Evolutionary conservation across 2,113 vertebrate genomes (phyloP).

Genomic region (Callopanchax toddi): DNA sequence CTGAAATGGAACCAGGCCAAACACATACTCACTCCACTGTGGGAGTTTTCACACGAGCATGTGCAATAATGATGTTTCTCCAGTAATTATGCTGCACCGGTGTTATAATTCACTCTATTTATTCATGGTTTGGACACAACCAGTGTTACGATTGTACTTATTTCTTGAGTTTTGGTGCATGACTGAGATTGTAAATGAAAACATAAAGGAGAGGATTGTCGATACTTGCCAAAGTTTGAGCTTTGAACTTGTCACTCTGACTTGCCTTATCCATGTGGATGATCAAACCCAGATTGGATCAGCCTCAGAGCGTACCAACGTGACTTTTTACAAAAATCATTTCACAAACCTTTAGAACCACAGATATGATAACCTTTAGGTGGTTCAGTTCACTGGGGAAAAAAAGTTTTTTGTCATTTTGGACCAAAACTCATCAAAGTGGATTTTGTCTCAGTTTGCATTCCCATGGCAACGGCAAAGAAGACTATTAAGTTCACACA

Average conservation of each 20-base stretch:
- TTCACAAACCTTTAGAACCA: slow-evolving; percentile 37
- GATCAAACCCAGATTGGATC: slow-evolving; percentile 22
- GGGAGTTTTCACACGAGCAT: slow-evolving; percentile 66
- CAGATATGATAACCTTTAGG: slow-evolving; percentile 62
- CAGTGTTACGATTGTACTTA: slow-evolving; percentile 62
- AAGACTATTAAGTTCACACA: slow-evolving; percentile 52
- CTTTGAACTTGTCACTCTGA: slow-evolving; percentile 57
- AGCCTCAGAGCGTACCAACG: neutral
- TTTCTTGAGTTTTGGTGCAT: slow-evolving; percentile 68
- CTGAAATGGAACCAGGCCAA: slow-evolving; percentile 57
- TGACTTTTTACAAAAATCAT: slow-evolving; percentile 13
- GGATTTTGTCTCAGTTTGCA: slow-evolving; percentile 46
- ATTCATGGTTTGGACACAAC: slow-evolving; percentile 51
- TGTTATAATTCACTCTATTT: slow-evolving; percentile 48
- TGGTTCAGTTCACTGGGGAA: slow-evolving; percentile 41
- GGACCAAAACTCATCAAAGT: slow-evolving; percentile 71
- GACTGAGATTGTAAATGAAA: slow-evolving; percentile 48
- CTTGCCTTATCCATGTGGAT: slow-evolving; percentile 68
- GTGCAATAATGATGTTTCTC: slow-evolving; percentile 78
- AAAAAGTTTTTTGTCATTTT: slow-evolving; percentile 19
- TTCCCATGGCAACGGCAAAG: slow-evolving; percentile 68
- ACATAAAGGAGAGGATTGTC: slow-evolving; percentile 53
- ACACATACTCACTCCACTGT: slow-evolving; percentile 59
- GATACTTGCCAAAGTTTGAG: slow-evolving; percentile 81
- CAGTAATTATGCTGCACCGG: slow-evolving; percentile 67